phyloP scores from a whole-genome alignment of 2,797 vertebrate species.

The Pantherophis alleghaniensis region DNA sequence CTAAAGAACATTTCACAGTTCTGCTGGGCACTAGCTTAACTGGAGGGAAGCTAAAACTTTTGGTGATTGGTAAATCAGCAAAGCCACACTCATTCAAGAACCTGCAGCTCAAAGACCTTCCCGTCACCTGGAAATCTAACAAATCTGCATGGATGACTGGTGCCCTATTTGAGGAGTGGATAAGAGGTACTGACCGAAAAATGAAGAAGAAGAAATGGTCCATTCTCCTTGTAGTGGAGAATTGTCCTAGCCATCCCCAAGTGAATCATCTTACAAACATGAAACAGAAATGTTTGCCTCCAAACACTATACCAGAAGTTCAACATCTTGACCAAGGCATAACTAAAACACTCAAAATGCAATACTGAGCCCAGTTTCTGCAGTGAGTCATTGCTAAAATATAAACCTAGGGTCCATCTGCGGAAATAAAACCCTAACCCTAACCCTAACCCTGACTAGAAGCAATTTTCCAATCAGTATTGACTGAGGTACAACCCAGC shows the following conservation, averaged over 20 bases:
- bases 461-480: too few species aligned
- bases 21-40: background rate
- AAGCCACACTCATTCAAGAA: background rate
- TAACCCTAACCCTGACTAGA: background rate
- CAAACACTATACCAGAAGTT: background rate
- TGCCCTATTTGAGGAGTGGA: background rate
- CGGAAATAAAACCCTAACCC: background rate
- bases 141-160: background rate
- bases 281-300: background rate
- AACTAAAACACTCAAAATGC: background rate
- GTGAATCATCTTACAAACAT: background rate
- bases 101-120: background rate
- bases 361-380: background rate
- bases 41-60: background rate
- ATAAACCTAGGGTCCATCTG: background rate
- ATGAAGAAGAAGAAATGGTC: background rate
- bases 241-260: background rate
- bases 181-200: background rate
- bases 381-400: background rate
- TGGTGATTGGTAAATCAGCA: background rate
- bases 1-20: background rate
- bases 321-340: background rate
- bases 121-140: background rate
- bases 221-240: background rate
- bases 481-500: background rate